Evolutionary conservation across 2,888 invertebrate species (phyloP).

Genomic region (Sarcophaga variegata): DNA sequence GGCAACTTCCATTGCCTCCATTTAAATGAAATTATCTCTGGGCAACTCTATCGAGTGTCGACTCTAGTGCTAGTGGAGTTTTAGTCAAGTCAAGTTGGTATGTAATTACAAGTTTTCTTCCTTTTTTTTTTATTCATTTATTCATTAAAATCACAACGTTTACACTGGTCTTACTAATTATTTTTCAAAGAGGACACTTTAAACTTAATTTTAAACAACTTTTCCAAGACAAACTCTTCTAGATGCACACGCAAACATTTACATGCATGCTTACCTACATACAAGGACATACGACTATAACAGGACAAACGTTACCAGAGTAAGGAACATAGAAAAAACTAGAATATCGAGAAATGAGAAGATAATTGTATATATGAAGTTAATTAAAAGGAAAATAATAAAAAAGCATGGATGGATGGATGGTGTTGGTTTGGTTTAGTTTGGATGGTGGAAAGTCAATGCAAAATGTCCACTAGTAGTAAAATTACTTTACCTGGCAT

Average conservation of each 20-base stretch:
- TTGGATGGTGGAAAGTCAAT: too few species aligned
- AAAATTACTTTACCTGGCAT: too few species aligned
- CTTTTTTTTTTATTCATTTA: not conserved
- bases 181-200: conserved; percentile 62
- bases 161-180: conserved; percentile 64
- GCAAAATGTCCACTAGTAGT: too few species aligned
- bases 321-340: not conserved
- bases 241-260: not conserved
- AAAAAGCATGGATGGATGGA: not conserved
- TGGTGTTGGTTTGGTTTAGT: too few species aligned
- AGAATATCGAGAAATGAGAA: not conserved
- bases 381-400: conserved; percentile 22
- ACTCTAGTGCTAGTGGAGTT: conserved; percentile 8
- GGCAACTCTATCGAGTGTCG: not conserved
- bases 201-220: conserved; percentile 60
- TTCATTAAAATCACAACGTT: conserved; percentile 67
- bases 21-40: conserved; percentile 43
- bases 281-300: not conserved
- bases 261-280: not conserved
- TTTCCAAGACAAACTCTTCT: conserved; percentile 24
- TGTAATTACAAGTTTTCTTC: conserved; percentile 65
- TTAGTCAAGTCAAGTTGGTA: too few species aligned
- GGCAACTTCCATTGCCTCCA: conserved; percentile 37
- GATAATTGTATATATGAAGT: not conserved
- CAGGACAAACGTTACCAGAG: not conserved